A percentile compares a stretch with the other conserved stretches of the same genome.
phyloP scores from a whole-genome alignment of 2,797 vertebrate genomes.

The Thripadectes ignobilis region DNA sequence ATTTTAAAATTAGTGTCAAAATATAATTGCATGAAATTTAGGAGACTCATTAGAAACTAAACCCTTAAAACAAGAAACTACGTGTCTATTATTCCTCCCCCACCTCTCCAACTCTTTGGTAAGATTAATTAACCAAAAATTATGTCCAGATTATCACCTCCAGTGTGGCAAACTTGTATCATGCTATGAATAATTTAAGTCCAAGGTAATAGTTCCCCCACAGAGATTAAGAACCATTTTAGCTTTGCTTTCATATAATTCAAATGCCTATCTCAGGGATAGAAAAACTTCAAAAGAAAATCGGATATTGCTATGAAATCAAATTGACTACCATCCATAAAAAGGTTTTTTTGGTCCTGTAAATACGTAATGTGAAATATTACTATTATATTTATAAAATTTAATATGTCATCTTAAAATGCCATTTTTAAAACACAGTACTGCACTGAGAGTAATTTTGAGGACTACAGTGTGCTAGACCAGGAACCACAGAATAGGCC shows the following conservation, averaged over 20 bases:
- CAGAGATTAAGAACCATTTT: constrained; percentile 40
- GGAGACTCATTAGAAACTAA: background rate
- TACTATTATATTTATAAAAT: background rate
- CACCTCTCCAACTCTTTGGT: background rate
- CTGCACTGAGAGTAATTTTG: background rate
- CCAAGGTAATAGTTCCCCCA: constrained; percentile 1
- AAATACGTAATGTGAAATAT: background rate
- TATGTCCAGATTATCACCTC: background rate
- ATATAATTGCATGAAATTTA: background rate
- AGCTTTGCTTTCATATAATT: constrained; percentile 38
- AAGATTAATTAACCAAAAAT: background rate
- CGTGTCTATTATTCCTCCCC: background rate
- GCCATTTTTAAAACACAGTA: background rate
- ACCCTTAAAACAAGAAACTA: background rate
- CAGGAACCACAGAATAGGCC: background rate
- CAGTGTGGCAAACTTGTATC: background rate
- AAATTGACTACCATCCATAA: background rate
- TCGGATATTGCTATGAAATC: background rate
- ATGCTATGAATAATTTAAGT: constrained; percentile 55
- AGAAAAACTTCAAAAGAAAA: constrained; percentile 43
- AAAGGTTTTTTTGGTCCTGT: background rate
- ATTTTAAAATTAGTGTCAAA: background rate
- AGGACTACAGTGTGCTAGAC: background rate
- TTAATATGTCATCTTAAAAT: background rate
- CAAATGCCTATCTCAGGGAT: background rate